Percentiles rank a stretch among this genome's conserved stretches.
Evolutionary conservation across 2,113 vertebrate species (phyloP).

Genomic region (Castor canadensis): DNA sequence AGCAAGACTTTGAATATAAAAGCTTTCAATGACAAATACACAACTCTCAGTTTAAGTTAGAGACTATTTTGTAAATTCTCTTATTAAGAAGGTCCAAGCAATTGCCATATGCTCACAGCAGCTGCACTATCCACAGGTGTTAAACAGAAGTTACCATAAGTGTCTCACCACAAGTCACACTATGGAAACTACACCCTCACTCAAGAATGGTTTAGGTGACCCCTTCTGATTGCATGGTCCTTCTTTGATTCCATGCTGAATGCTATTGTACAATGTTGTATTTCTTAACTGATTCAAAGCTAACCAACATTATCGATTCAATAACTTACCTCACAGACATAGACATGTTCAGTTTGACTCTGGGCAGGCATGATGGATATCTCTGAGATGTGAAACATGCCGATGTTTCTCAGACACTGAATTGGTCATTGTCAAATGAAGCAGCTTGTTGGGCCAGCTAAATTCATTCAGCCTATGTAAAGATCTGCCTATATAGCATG

Average conservation of each 20-base stretch:
- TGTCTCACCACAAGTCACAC: not conserved
- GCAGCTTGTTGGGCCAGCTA: not conserved
- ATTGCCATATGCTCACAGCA: not conserved
- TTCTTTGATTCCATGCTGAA: not conserved
- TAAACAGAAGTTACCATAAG: not conserved
- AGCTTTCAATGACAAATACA: not conserved
- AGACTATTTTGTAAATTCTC: not conserved
- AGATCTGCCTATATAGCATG: not conserved
- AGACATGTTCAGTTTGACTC: not conserved
- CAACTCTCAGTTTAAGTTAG: not conserved
- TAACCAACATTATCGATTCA: not conserved
- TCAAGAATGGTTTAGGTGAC: not conserved
- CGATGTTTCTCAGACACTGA: conserved; percentile 16
- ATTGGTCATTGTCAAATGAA: not conserved
- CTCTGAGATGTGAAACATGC: not conserved
- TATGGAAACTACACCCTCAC: not conserved
- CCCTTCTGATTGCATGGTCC: not conserved
- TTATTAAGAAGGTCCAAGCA: not conserved
- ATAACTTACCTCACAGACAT: not conserved
- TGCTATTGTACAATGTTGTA: not conserved
- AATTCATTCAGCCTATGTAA: not conserved
- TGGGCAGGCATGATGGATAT: not conserved
- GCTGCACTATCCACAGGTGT: not conserved
- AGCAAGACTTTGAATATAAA: not conserved
- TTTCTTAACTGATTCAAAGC: not conserved